These are phyloP conservation scores for Notodonta dromedarius DNA, from an alignment of 2,888 invertebrate species.

Conservation along the genomic window DNA sequence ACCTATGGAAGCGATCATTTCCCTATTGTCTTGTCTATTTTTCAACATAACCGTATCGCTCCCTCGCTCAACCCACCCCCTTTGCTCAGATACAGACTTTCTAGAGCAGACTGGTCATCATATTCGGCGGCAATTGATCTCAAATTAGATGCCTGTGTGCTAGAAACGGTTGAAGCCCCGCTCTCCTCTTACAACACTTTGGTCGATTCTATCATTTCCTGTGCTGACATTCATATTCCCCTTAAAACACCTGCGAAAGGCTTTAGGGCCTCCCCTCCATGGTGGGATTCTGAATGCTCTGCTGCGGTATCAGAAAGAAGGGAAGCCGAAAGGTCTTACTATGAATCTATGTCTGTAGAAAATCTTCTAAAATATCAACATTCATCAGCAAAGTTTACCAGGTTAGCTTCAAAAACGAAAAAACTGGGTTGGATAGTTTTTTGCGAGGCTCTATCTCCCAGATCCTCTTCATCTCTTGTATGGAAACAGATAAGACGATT, in stretches of 20 bases:
- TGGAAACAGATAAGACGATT: conserved; percentile 17
- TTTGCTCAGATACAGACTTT: conserved; percentile 18
- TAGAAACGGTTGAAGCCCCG: background rate
- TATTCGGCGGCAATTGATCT: conserved; percentile 5
- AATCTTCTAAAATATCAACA: conserved; percentile 9
- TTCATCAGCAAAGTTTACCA: conserved; percentile 6
- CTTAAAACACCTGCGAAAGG: conserved; percentile 8
- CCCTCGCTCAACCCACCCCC: conserved; percentile 7
- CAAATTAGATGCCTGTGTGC: conserved; percentile 2
- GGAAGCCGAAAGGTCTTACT: too few relatives aligned
- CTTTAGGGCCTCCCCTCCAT: conserved; percentile 10
- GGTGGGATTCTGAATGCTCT: too few relatives aligned
- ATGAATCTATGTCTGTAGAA: too few relatives aligned
- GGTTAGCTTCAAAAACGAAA: conserved; percentile 10
- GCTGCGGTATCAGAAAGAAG: too few relatives aligned
- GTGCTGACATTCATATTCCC: conserved; percentile 9
- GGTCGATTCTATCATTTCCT: background rate
- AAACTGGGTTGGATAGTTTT: conserved; percentile 14
- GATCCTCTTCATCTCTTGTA: conserved; percentile 11
- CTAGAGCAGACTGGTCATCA: conserved; percentile 13
- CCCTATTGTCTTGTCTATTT: conserved; percentile 17
- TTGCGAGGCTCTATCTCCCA: conserved; percentile 17
- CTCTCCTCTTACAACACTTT: background rate
- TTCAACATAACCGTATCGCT: background rate
- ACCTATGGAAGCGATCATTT: conserved; percentile 31